Conservation (phyloP, 2,888 invertebrate species). For the Caenorhabditis sp. region DNA sequence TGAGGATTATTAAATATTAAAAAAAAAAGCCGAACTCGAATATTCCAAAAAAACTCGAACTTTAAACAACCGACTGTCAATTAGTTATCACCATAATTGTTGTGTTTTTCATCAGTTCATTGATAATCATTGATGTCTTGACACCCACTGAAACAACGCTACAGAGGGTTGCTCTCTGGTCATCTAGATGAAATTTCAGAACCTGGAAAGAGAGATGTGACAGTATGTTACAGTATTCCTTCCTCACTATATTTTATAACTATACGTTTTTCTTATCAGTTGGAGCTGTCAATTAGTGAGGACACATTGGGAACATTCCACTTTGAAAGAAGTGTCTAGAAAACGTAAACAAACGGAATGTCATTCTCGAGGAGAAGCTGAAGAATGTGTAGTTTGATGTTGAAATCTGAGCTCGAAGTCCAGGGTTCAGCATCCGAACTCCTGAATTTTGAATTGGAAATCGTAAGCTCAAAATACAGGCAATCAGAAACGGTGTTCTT, state of each 20-base stretch:
- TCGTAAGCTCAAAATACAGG: too few relatives aligned
- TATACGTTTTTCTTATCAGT: background rate
- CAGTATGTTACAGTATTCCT: background rate
- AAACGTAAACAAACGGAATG: background rate
- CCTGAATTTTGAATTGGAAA: too few relatives aligned
- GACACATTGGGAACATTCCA: conserved; percentile 16
- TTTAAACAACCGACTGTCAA: background rate
- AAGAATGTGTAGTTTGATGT: background rate
- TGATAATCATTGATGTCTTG: conserved; percentile 36
- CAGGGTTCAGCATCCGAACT: too few relatives aligned
- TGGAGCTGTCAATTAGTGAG: background rate
- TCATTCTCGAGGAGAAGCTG: background rate
- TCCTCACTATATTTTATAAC: background rate
- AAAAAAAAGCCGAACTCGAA: background rate
- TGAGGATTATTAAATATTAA: background rate
- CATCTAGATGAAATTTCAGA: background rate
- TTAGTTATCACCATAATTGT: background rate
- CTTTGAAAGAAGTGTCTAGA: too few relatives aligned
- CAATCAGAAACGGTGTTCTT: too few relatives aligned
- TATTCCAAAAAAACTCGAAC: too few relatives aligned
- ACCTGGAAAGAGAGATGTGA: background rate
- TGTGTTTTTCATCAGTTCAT: background rate
- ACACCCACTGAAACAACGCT: background rate
- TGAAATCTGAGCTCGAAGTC: background rate
- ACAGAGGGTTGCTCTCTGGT: conserved; percentile 17